Conservation (phyloP, 2,888 invertebrate genomes). For the Plemyria rubiginata region DNA sequence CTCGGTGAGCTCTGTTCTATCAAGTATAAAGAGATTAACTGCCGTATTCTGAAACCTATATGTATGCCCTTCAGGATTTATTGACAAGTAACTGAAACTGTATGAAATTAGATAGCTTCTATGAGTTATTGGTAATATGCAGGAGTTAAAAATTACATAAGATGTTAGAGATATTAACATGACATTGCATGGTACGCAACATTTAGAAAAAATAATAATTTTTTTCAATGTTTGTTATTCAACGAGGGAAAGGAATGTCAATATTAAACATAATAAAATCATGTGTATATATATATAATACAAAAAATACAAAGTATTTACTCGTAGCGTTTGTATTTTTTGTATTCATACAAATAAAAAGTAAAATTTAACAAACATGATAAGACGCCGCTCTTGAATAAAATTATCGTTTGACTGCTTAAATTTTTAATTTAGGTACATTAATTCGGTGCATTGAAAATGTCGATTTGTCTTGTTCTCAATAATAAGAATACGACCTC, state of each 20-base stretch:
- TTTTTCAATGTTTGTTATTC: too few relatives aligned
- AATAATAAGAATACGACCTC: conserved; percentile 35
- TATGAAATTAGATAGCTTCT: too few relatives aligned
- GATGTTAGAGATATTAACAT: too few relatives aligned
- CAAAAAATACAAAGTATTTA: too few relatives aligned
- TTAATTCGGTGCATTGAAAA: conserved; percentile 32
- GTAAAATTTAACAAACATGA: too few relatives aligned
- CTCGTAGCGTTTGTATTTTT: not conserved
- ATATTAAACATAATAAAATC: too few relatives aligned
- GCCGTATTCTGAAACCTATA: not conserved
- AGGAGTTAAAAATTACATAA: too few relatives aligned
- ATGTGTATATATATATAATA: too few relatives aligned
- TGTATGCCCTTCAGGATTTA: not conserved
- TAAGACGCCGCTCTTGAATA: conserved; percentile 3
- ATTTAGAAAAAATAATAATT: too few relatives aligned
- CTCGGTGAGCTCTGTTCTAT: conserved; percentile 70
- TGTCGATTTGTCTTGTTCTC: conserved; percentile 38
- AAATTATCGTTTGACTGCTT: conserved; percentile 17
- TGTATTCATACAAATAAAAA: not conserved
- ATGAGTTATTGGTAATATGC: too few relatives aligned
- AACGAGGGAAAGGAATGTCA: too few relatives aligned
- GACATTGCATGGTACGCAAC: too few relatives aligned
- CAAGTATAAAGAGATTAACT: conserved; percentile 61
- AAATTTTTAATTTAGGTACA: conserved; percentile 18
- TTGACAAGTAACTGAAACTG: not conserved